Evolutionary conservation across 2,113 vertebrate species (phyloP).

Genomic region (Setophaga coronata): DNA sequence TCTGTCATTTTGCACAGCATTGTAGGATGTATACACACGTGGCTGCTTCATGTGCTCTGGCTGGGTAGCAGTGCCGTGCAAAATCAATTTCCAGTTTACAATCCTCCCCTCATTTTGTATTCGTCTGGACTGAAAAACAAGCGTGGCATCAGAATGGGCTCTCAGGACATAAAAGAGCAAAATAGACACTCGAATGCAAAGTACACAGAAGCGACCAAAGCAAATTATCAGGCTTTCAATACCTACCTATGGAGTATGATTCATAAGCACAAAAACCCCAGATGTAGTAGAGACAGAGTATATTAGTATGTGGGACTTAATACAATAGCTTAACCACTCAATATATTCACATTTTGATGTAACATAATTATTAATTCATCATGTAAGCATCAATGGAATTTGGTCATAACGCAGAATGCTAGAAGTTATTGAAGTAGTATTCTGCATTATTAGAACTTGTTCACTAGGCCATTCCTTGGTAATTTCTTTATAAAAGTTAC

Average conservation of each 20-base stretch:
- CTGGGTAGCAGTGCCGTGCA: constrained; percentile 89
- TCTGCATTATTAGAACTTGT: not conserved
- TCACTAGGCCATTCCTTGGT: not conserved
- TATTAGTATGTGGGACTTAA: not conserved
- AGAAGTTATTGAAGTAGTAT: not conserved
- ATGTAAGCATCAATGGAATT: not conserved
- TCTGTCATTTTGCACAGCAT: constrained; percentile 94
- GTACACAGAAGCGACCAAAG: not conserved
- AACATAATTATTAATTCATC: not conserved
- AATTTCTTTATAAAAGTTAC: not conserved
- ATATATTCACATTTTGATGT: not conserved
- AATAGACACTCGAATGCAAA: not conserved
- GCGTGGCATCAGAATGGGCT: not conserved
- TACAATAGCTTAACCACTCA: not conserved
- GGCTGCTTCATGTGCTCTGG: constrained; percentile 91
- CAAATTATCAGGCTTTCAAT: not conserved
- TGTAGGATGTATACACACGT: constrained; percentile 93
- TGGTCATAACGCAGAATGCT: not conserved
- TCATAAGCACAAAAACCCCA: not conserved
- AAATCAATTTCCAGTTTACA: constrained; percentile 92
- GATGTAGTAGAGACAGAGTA: not conserved
- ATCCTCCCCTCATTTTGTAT: constrained; percentile 93
- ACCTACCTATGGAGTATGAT: not conserved
- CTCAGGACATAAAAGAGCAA: not conserved
- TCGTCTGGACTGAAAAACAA: constrained; percentile 84